These are phyloP conservation scores for Kryphioiulus occultus DNA, from an alignment of 2,888 invertebrate species.

Conservation along the genomic window DNA sequence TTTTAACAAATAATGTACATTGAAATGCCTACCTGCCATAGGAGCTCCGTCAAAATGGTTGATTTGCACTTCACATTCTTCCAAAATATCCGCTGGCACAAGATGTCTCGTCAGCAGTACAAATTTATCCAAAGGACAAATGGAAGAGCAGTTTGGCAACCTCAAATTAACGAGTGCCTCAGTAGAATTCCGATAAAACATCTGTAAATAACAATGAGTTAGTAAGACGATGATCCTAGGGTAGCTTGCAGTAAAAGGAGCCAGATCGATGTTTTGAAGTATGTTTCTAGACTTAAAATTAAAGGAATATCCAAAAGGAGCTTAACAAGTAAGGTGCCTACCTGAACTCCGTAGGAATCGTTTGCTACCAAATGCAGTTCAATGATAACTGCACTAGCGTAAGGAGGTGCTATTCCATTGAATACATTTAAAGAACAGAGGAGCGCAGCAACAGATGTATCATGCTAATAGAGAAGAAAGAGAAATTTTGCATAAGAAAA, in stretches of 20 bases:
- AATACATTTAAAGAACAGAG: neutral
- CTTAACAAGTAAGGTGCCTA: neutral
- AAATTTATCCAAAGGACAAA: neutral
- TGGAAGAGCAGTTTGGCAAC: slow-evolving; percentile 19
- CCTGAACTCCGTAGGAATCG: slow-evolving; percentile 16
- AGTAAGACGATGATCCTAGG: neutral
- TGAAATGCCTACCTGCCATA: neutral
- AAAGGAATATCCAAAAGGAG: too few relatives aligned
- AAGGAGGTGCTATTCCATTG: slow-evolving; percentile 65
- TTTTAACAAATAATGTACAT: too few relatives aligned
- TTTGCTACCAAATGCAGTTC: slow-evolving; percentile 70
- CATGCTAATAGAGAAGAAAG: neutral
- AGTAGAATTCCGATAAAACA: slow-evolving; percentile 12
- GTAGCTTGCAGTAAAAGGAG: too few relatives aligned
- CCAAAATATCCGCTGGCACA: neutral
- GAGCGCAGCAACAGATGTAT: slow-evolving; percentile 33
- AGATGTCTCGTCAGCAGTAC: neutral
- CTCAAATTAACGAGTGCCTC: neutral
- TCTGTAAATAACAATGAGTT: neutral
- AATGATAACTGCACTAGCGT: slow-evolving; percentile 71
- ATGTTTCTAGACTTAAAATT: too few relatives aligned
- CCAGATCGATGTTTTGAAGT: too few relatives aligned
- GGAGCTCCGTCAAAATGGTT: neutral
- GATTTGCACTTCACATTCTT: neutral
- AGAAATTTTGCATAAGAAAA: neutral